Conservation (phyloP, 2,113 vertebrate species). For the Pedetes capensis region DNA sequence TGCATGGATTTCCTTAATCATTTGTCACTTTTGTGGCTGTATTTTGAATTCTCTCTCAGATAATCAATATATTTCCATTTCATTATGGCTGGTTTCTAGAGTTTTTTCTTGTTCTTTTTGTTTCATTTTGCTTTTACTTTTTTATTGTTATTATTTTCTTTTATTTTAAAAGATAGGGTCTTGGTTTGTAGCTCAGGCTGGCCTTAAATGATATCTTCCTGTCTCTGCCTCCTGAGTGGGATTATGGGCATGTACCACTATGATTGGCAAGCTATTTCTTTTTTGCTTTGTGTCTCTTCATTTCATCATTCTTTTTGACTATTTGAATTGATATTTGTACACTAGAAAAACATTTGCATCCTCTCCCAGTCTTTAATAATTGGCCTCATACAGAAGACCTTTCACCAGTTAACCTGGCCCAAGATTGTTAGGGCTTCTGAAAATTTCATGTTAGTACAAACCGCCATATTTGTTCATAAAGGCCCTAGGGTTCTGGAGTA, state of each 20-base stretch:
- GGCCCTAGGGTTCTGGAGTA: not conserved
- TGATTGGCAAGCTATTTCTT: no score
- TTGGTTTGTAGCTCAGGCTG: no score
- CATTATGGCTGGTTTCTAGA: not conserved
- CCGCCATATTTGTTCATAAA: not conserved
- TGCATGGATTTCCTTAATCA: not conserved
- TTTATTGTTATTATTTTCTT: not conserved
- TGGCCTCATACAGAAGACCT: not conserved
- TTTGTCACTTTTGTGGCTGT: not conserved
- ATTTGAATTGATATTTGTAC: not conserved
- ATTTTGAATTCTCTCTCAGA: not conserved
- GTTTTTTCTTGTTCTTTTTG: not conserved
- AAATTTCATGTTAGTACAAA: not conserved
- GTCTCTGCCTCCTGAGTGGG: no score
- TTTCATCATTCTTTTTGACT: not conserved
- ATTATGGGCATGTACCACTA: no score
- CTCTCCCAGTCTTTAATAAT: not conserved
- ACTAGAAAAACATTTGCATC: not conserved
- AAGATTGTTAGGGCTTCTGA: not conserved
- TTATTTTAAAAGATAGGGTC: no score
- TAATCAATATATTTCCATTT: not conserved
- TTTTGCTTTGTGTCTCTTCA: no score
- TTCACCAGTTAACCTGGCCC: not conserved
- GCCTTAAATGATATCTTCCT: no score
- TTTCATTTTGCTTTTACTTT: no score